Base-by-base conservation (phyloP, 1,140 invertebrate genomes). In the Bombus cullumanus region DNA sequence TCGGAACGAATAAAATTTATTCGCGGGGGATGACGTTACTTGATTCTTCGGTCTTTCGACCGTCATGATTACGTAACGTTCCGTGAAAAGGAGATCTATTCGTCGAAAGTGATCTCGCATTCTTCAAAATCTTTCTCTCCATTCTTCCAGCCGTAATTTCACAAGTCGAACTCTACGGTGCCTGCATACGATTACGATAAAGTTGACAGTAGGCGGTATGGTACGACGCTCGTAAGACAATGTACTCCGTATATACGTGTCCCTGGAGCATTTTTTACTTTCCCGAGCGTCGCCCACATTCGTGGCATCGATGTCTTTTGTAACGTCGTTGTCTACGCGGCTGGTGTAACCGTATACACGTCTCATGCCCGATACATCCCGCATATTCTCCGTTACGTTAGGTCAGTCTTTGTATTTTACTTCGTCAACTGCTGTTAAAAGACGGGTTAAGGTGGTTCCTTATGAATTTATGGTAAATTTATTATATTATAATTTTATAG, bases 231-330 rank as follows among this genome's bases (percentile, higher is more conserved):
- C 37, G 53, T 37, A 79, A 89, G 64, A 89, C 83, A 91, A 87
- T 85, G 57, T 62, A 34, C 31, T 66, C 59, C 10, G 28, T n/a
- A 13, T 13, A 13, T 28, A 81, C 81, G 57, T 71, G 78, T 71
- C 85, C 83, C 73, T 89, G 89, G 68, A 81, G 59, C 25, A 83
- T 90, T 90, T 90, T 91, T 90, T 59, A 88, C 90, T 91, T 91
- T 91, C 89, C 76, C 82, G 73, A 64, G 37, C 39, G 71, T 84
- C 83, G 85, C 89, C 88, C 90, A 89, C 88, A 76, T 75, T 25
- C 66, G 47, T 12, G n/a, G 53, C 69, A 43, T 53, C 83, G 64
- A 83, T 31, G 59, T 78, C 39, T 81, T 81, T 74, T 64, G 37
- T 74, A 39, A 8, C 34, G 12, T 12, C 25, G 22, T 34, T 12